Base-by-base conservation (phyloP, 2,888 invertebrate species). In the Matsumyia berberina region DNA sequence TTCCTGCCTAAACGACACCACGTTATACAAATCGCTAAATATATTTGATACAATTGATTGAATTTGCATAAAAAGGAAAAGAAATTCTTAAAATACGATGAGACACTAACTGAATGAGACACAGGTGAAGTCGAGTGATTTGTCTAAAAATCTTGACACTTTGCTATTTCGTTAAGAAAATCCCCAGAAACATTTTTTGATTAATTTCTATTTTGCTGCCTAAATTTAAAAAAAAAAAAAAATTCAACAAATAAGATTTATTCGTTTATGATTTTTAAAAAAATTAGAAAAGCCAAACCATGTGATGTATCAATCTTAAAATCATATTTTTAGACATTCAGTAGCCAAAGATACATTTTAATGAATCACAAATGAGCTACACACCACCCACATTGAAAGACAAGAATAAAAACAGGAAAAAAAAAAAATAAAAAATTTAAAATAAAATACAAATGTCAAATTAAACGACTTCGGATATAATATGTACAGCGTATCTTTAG, bases 261-360 rank as follows among this genome's bases (percentile, higher is more conserved):
- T 24, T 4, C 1, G 4, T 24, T 24, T 42, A 42, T 42, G 6
- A 15, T 42, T 42, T 42, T 42, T 4, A 55, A 12, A 55, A n/a
- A n/a, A n/a, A n/a, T n/a, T 4, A 33, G 55, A 55, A 35, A 11
- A 33, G 5, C 35, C n/a, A 37, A 19, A 39, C 58, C 58, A 37
- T 58, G 39, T 58, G 58, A 58, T 58, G 11, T 37, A 19, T 57
- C 60, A 60, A 17, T 60, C 44, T 15, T 60, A 42, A 24, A 60
- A 60, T 12, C 9, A 29, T 31, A 60, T 60, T 60, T 60, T 31
- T 44, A 44, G 60, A n/a, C 9, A 9, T 31, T 11, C 8, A 29
- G 12, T 29, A 24, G 29, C 58, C n/a, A 58, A 58, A 58, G 37
- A 39, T 58, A 60, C 8, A 24, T 15, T 42, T 24, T 60, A 3